Percentiles rank a stretch among this genome's conserved stretches.
These are phyloP conservation scores for Sphecodes monilicornis DNA, from an alignment of 2,888 invertebrate genomes.

Conservation along the genomic window DNA sequence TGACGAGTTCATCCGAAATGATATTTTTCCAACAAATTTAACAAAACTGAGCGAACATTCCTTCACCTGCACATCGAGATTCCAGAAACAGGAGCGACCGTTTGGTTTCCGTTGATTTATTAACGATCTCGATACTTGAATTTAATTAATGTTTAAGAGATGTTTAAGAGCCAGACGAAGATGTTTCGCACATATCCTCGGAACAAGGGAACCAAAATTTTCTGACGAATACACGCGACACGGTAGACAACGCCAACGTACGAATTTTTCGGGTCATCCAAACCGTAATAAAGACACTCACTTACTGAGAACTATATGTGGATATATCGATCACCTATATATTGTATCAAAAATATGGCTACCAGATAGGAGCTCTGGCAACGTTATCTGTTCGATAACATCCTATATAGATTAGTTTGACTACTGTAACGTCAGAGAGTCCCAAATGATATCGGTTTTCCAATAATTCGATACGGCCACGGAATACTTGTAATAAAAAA, in stretches of 20 bases:
- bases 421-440: conserved; percentile 74
- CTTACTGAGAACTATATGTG: conserved; percentile 76
- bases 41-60: background rate
- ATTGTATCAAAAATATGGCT: conserved; percentile 83
- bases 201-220: background rate
- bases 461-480: conserved; percentile 3
- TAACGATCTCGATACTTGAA: background rate
- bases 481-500: background rate
- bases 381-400: conserved; percentile 82
- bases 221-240: too few relatives aligned
- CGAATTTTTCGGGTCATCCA: conserved; percentile 30
- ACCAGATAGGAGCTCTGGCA: conserved; percentile 83
- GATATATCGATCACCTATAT: conserved; percentile 83
- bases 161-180: background rate
- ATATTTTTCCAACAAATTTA: background rate
- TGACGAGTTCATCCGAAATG: conserved; percentile 65
- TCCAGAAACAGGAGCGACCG: background rate
- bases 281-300: conserved; percentile 56
- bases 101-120: too few relatives aligned
- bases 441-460: conserved; percentile 56
- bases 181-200: background rate
- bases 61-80: background rate
- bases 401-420: conserved; percentile 81
- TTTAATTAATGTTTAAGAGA: background rate
- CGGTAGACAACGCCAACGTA: conserved; percentile 5